Evolutionary conservation across 2,113 vertebrate genomes (phyloP).

Genomic region (Rhinopomastus cyanomelas): DNA sequence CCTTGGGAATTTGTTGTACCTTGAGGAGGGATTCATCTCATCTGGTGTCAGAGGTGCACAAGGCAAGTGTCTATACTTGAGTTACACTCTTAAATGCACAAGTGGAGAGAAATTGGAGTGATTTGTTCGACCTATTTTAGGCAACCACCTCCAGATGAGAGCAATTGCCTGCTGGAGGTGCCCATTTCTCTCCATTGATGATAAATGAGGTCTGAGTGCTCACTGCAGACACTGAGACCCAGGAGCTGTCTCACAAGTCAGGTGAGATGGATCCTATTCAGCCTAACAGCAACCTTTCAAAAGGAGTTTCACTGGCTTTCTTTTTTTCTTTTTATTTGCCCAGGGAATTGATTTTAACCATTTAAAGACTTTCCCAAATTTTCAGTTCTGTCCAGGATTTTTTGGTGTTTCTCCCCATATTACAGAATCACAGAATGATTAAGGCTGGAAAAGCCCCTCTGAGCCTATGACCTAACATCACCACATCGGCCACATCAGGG

Average conservation of each 20-base stretch:
- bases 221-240: background rate
- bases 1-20: background rate
- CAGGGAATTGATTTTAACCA: background rate
- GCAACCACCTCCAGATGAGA: constrained; percentile 30
- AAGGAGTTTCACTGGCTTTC: background rate
- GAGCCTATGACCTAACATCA: no score
- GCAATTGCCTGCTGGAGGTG: constrained; percentile 46
- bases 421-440: no score
- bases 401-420: background rate
- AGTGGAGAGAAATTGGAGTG: constrained; percentile 50
- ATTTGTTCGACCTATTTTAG: constrained; percentile 55
- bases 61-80: background rate
- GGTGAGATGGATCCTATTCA: constrained; percentile 25
- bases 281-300: background rate
- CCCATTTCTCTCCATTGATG: constrained; percentile 6
- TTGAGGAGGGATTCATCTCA: constrained; percentile 6
- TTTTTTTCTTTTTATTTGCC: background rate
- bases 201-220: constrained; percentile 43
- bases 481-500: no score
- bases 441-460: no score
- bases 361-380: background rate
- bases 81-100: constrained; percentile 25
- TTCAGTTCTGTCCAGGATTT: background rate
- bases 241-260: background rate
- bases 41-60: constrained; percentile 1